A percentile compares a stretch with the other conserved stretches of the same genome.
These are phyloP conservation scores for Hecatera dysodea DNA, from an alignment of 2,888 invertebrate genomes.

Conservation along the genomic window DNA sequence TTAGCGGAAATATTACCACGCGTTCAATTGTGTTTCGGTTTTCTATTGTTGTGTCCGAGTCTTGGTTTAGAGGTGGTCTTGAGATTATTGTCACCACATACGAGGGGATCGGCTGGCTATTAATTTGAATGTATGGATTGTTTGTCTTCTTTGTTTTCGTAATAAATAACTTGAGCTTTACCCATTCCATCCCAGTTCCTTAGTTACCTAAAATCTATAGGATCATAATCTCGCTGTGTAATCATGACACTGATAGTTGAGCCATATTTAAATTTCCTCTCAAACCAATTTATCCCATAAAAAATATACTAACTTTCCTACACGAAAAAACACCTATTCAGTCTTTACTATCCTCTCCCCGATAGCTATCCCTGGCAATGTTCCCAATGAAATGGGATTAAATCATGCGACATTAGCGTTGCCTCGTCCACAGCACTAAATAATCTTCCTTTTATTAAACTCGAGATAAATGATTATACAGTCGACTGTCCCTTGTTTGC, in stretches of 20 bases:
- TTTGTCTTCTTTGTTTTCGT: constrained; percentile 27
- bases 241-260: not conserved
- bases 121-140: constrained; percentile 40
- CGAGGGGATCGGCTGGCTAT: constrained; percentile 51
- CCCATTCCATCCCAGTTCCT: too few relatives aligned
- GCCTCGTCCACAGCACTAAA: constrained; percentile 85
- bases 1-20: constrained; percentile 76
- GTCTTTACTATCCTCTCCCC: constrained; percentile 52
- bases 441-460: constrained; percentile 91
- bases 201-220: not conserved
- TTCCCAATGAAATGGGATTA: constrained; percentile 89
- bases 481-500: constrained; percentile 83
- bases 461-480: constrained; percentile 91
- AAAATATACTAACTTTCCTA: constrained; percentile 31
- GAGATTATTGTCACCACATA: constrained; percentile 72
- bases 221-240: too few relatives aligned
- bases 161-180: not conserved
- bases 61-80: constrained; percentile 73
- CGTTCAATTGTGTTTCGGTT: constrained; percentile 84
- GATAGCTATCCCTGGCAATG: constrained; percentile 77
- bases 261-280: not conserved
- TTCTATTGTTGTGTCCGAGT: constrained; percentile 79
- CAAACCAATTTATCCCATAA: constrained; percentile 19
- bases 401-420: constrained; percentile 89
- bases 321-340: constrained; percentile 52